A percentile compares a stretch with the other conserved stretches of the same genome.
Conservation (phyloP, 1,140 invertebrate genomes). For the Drosophila lacteicornis region DNA sequence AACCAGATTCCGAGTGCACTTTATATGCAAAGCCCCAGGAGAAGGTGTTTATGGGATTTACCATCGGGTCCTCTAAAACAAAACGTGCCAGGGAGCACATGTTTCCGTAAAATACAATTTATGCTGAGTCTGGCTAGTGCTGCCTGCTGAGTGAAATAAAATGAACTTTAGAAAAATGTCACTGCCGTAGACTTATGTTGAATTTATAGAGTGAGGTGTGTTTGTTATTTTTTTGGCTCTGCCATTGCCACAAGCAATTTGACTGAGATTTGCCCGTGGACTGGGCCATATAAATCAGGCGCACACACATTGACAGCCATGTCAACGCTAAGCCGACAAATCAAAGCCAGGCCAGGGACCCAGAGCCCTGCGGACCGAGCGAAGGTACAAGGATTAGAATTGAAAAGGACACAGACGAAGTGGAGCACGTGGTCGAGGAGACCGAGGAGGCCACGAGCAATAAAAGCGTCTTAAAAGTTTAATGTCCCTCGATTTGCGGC, state of each 20-base stretch:
- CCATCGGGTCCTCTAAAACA: slow-evolving; percentile 5
- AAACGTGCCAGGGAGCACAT: slow-evolving; percentile 21
- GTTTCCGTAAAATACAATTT: slow-evolving; percentile 16
- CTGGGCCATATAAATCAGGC: slow-evolving; percentile 62
- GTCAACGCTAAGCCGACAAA: slow-evolving; percentile 68
- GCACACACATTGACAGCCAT: slow-evolving; percentile 54
- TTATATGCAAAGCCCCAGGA: slow-evolving; percentile 3
- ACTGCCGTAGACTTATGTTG: slow-evolving; percentile 4
- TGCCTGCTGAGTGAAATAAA: slow-evolving; percentile 18
- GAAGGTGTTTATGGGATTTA: slow-evolving; percentile 24
- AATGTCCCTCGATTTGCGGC: slow-evolving; percentile 71
- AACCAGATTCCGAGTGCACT: background rate
- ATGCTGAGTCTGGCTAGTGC: slow-evolving; percentile 1
- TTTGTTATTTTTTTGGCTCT: background rate
- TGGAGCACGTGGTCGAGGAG: slow-evolving; percentile 26
- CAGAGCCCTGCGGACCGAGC: slow-evolving; percentile 10
- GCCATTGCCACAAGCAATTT: slow-evolving; percentile 26
- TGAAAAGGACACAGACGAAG: slow-evolving; percentile 51
- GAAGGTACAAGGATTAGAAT: slow-evolving; percentile 63
- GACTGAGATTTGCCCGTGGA: slow-evolving; percentile 24
- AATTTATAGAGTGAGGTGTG: slow-evolving; percentile 17
- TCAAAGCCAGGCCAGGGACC: slow-evolving; percentile 52
- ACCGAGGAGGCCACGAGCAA: slow-evolving; percentile 43
- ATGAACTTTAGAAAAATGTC: slow-evolving; percentile 4
- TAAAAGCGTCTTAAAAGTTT: slow-evolving; percentile 80